A percentile compares a stretch with the other conserved stretches of the same genome.
These are phyloP conservation scores for Athetis lepigone DNA, from an alignment of 2,888 invertebrate species.

Conservation along the genomic window DNA sequence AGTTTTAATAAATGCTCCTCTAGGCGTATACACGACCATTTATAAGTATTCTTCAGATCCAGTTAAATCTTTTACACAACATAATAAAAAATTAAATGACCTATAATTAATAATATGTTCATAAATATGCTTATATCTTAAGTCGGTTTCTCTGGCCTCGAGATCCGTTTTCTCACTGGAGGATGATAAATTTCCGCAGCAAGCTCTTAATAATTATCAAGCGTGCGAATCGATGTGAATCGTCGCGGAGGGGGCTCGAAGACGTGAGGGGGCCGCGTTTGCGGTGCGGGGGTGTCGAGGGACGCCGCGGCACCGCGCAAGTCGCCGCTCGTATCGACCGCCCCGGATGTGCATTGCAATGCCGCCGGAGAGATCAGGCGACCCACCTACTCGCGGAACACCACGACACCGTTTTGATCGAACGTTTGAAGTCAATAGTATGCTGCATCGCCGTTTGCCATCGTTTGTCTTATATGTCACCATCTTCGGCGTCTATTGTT, in stretches of 20 bases:
- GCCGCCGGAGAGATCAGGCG: conserved; percentile 83
- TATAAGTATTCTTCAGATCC: neutral
- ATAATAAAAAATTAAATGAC: too few species aligned
- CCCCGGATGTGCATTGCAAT: conserved; percentile 88
- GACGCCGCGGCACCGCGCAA: conserved; percentile 85
- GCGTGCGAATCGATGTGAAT: conserved; percentile 86
- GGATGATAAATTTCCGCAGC: conserved; percentile 69
- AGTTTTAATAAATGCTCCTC: conserved; percentile 8
- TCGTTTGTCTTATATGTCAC: conserved; percentile 27
- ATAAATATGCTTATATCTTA: conserved; percentile 1
- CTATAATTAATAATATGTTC: too few species aligned
- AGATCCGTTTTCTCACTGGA: conserved; percentile 57
- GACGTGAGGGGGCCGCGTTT: conserved; percentile 73
- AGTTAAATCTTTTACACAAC: too few species aligned
- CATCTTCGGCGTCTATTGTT: neutral
- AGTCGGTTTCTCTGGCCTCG: neutral
- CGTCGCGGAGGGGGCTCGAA: conserved; percentile 75
- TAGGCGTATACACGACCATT: neutral
- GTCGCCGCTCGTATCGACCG: conserved; percentile 88
- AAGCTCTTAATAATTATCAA: conserved; percentile 79
- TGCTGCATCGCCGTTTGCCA: conserved; percentile 38
- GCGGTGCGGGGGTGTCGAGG: conserved; percentile 75
- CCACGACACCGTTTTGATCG: conserved; percentile 68
- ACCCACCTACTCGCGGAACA: conserved; percentile 79
- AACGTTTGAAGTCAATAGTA: conserved; percentile 57